phyloP scores from a whole-genome alignment of 2,888 invertebrate genomes.

The Tiliacea aurago region DNA sequence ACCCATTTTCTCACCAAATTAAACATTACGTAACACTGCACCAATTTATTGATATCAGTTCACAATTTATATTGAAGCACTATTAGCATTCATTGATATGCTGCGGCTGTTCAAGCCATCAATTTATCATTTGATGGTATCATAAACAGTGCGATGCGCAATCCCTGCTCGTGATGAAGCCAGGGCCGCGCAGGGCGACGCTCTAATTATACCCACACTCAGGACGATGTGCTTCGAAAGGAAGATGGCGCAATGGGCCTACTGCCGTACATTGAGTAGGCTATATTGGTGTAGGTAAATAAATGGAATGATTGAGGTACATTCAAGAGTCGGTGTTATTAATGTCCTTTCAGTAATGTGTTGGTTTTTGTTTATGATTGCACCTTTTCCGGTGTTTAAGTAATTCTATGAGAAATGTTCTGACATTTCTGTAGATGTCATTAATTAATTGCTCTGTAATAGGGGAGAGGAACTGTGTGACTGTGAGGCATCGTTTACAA shows the following conservation, averaged over 20 bases:
- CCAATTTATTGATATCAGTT: slow-evolving; percentile 31
- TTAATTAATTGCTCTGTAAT: no score
- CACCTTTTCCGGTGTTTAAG: background rate
- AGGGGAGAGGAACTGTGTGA: no score
- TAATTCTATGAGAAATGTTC: background rate
- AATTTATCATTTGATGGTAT: slow-evolving; percentile 46
- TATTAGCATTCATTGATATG: slow-evolving; percentile 46
- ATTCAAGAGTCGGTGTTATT: slow-evolving; percentile 13
- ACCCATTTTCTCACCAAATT: slow-evolving; percentile 11
- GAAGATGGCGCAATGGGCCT: slow-evolving; percentile 33
- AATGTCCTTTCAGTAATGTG: slow-evolving; percentile 2
- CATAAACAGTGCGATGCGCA: slow-evolving; percentile 47
- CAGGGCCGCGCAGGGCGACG: slow-evolving; percentile 38
- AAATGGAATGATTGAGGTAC: slow-evolving; percentile 10
- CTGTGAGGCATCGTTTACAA: no score
- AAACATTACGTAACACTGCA: slow-evolving; percentile 23
- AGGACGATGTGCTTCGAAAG: slow-evolving; percentile 35
- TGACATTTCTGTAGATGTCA: background rate
- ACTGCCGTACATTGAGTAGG: background rate
- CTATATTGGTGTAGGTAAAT: slow-evolving; percentile 10
- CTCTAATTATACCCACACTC: slow-evolving; percentile 41
- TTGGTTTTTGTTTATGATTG: slow-evolving; percentile 3
- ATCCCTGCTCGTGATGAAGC: slow-evolving; percentile 48
- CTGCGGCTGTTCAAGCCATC: slow-evolving; percentile 28
- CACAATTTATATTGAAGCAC: slow-evolving; percentile 49